Conservation (phyloP, 2,888 invertebrate genomes). For the Cinara cedri region DNA sequence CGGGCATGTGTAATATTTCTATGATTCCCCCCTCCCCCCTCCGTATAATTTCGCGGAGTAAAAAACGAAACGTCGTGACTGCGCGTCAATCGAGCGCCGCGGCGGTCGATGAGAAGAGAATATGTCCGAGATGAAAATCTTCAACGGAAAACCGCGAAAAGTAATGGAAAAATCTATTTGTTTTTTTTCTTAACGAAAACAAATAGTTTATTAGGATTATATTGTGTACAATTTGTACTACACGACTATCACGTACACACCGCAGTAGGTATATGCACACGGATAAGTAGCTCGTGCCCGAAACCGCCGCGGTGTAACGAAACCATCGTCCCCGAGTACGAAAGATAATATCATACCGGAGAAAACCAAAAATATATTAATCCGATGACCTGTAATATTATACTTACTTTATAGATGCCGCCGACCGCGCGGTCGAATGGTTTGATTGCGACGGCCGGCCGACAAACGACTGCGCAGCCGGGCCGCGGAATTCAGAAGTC, state of each 20-base stretch:
- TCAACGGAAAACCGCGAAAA: constrained; percentile 43
- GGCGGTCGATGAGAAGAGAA: constrained; percentile 1
- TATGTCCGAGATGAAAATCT: neutral
- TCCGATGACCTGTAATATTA: constrained; percentile 28
- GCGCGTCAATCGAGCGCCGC: neutral
- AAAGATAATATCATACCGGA: neutral
- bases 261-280: neutral
- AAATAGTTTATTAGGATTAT: neutral
- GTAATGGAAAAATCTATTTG: constrained; percentile 6
- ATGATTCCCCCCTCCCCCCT: too few relatives aligned
- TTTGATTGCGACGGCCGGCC: neutral
- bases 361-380: constrained; percentile 31
- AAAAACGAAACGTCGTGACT: constrained; percentile 6
- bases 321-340: neutral
- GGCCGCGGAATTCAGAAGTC: constrained; percentile 55
- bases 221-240: too few relatives aligned
- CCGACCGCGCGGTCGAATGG: constrained; percentile 1
- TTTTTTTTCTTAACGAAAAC: too few relatives aligned
- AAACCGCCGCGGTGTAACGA: neutral
- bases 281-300: constrained; percentile 31
- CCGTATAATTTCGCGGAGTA: neutral
- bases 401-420: neutral
- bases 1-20: too few relatives aligned
- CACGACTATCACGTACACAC: neutral
- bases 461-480: constrained; percentile 5